Evolutionary conservation across 1,140 invertebrate genomes (phyloP).

Genomic region (Bradysia coprophila): DNA sequence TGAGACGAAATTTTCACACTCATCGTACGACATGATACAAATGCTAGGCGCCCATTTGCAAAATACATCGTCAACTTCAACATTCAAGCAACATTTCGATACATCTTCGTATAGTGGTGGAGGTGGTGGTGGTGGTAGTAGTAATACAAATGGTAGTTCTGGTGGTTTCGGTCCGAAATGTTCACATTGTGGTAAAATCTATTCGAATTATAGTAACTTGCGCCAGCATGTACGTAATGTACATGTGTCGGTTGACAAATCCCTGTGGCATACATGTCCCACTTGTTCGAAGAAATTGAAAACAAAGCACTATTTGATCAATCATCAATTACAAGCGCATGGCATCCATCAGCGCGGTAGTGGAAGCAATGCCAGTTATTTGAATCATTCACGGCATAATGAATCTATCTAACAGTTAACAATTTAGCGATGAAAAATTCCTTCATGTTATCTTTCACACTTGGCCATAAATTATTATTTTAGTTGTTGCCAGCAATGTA

Average conservation of each 20-base stretch:
- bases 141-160: no score
- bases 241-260: conserved; percentile 44
- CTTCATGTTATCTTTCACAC: no score
- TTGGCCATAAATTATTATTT: no score
- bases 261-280: conserved; percentile 49
- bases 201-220: conserved; percentile 47
- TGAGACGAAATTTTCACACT: conserved; percentile 1
- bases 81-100: not conserved
- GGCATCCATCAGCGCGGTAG: conserved; percentile 34
- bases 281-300: conserved; percentile 55
- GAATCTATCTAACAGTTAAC: not conserved
- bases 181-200: conserved; percentile 44
- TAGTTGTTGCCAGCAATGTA: no score
- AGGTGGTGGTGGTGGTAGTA: conserved; percentile 23
- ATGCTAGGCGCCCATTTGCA: conserved; percentile 2
- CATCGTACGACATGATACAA: not conserved
- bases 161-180: conserved; percentile 40
- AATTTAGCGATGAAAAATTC: no score
- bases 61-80: not conserved
- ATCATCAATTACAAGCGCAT: conserved; percentile 53
- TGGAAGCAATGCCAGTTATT: not conserved
- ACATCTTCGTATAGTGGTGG: conserved; percentile 5
- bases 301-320: conserved; percentile 57
- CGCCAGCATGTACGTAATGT: conserved; percentile 54
- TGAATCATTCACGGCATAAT: not conserved